Evolutionary conservation across 1,140 invertebrate genomes (phyloP).

Genomic region (Drosophila seguyi): DNA sequence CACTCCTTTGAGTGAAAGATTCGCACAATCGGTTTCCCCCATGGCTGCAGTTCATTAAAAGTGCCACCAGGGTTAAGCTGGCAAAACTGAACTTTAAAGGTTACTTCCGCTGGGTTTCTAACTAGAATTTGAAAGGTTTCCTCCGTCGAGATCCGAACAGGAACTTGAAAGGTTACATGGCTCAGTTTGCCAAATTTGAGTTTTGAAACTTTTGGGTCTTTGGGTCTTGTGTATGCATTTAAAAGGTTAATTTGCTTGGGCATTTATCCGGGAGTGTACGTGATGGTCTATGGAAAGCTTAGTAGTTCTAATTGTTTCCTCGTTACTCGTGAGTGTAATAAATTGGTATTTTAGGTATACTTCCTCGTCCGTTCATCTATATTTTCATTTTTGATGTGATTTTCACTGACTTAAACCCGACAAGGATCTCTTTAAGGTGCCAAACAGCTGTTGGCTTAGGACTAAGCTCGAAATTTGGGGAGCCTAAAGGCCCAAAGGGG

Average conservation of each 20-base stretch:
- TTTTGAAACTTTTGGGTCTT: constrained; percentile 18
- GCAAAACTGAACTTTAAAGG: constrained; percentile 36
- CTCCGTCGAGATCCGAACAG: not conserved
- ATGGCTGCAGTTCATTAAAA: constrained; percentile 42
- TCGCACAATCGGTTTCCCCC: constrained; percentile 29
- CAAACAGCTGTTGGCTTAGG: constrained; percentile 22
- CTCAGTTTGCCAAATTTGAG: constrained; percentile 22
- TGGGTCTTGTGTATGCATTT: constrained; percentile 3
- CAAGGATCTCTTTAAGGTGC: constrained; percentile 17
- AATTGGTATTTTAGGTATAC: not conserved
- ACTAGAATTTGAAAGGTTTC: constrained; percentile 34
- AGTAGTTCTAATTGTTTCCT: constrained; percentile 4
- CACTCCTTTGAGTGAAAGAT: constrained; percentile 22
- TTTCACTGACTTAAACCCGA: not conserved
- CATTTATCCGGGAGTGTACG: not conserved
- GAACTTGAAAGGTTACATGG: constrained; percentile 41
- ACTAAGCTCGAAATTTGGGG: constrained; percentile 37
- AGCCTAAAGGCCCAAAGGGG: constrained; percentile 31
- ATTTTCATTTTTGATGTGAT: not conserved
- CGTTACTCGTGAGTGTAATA: no score
- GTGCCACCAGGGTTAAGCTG: constrained; percentile 22
- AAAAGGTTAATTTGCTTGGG: constrained; percentile 40
- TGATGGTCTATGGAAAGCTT: not conserved
- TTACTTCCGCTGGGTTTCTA: constrained; percentile 26
- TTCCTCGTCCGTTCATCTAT: no score